Conservation (phyloP, 2,888 invertebrate genomes). For the Sarcophaga variegata region DNA sequence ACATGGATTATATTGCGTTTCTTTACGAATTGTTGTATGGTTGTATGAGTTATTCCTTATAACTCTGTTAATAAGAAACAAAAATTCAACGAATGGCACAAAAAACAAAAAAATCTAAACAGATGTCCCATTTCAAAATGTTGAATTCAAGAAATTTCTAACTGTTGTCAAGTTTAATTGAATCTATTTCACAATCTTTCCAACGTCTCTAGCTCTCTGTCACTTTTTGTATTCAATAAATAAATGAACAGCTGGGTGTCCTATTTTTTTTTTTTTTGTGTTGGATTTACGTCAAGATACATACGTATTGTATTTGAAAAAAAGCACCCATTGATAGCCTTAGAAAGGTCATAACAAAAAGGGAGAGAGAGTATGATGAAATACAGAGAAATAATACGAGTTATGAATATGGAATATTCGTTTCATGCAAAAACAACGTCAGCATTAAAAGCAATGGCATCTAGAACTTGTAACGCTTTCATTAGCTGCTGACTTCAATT, state of each 20-base stretch:
- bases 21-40: too few species aligned
- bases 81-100: too few species aligned
- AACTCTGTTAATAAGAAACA: too few species aligned
- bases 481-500: too few species aligned
- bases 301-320: neutral
- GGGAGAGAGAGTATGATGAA: slow-evolving; percentile 8
- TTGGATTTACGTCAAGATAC: neutral
- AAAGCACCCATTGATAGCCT: slow-evolving; percentile 28
- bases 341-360: slow-evolving; percentile 23
- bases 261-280: neutral
- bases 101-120: slow-evolving; percentile 3
- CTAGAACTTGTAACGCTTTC: too few species aligned
- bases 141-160: slow-evolving; percentile 38
- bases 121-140: slow-evolving; percentile 58
- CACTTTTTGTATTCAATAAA: slow-evolving; percentile 17
- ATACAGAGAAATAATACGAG: slow-evolving; percentile 11
- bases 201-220: neutral
- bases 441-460: too few species aligned
- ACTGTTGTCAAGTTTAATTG: slow-evolving; percentile 46
- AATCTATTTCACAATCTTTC: neutral
- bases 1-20: too few species aligned
- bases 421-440: too few species aligned
- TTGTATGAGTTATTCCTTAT: too few species aligned
- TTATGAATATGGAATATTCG: too few species aligned
- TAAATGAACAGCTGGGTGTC: slow-evolving; percentile 38